These are phyloP conservation scores for Diorhabda elongata DNA, from an alignment of 1,140 invertebrate genomes.

Conservation along the genomic window DNA sequence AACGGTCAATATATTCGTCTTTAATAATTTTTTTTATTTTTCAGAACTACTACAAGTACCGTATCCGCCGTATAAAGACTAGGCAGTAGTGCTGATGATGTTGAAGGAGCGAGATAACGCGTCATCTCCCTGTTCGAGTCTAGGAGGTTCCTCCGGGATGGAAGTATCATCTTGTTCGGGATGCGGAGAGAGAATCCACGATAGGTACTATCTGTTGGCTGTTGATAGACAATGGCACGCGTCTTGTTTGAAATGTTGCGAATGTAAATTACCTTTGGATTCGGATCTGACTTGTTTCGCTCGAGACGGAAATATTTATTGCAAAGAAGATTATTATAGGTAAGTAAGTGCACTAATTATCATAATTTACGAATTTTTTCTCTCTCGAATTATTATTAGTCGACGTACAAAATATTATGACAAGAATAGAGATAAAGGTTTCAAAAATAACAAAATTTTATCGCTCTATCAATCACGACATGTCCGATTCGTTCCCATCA, in stretches of 20 bases:
- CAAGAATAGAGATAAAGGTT: too few species aligned
- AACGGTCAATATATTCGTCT: background rate
- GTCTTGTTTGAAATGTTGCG: conserved; percentile 79
- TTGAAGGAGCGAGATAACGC: conserved; percentile 44
- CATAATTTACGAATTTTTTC: too few species aligned
- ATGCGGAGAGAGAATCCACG: conserved; percentile 45
- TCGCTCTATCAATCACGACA: conserved; percentile 6
- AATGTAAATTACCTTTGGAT: conserved; percentile 79
- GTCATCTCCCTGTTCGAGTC: conserved; percentile 43
- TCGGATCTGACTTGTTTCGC: conserved; percentile 86
- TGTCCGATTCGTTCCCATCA: background rate
- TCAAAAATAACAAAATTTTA: background rate
- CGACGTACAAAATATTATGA: too few species aligned
- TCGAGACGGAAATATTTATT: conserved; percentile 86
- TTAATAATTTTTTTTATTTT: conserved; percentile 10
- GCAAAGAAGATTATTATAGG: conserved; percentile 94
- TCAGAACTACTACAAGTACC: conserved; percentile 16
- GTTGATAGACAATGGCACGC: conserved; percentile 89
- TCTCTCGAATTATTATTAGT: too few species aligned
- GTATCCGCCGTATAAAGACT: background rate
- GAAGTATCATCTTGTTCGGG: conserved; percentile 43
- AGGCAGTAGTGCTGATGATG: conserved; percentile 30
- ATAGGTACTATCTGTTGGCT: conserved; percentile 75
- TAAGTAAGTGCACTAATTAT: conserved; percentile 47
- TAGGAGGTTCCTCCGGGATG: conserved; percentile 36